Evolutionary conservation across 2,113 vertebrate species (phyloP).

Genomic region (Beaufortia kweichowensis): DNA sequence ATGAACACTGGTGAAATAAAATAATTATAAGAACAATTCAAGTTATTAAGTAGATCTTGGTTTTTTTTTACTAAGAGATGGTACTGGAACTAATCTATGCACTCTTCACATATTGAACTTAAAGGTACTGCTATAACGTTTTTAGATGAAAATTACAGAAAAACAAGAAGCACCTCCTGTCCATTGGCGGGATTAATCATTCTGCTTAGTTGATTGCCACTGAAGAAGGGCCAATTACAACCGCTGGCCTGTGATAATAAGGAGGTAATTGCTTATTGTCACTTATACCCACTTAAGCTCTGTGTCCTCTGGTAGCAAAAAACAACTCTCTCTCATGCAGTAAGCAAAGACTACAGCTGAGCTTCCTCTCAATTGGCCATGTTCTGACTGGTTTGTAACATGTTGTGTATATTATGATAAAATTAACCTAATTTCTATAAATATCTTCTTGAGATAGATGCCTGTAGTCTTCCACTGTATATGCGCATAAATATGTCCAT

Average conservation of each 20-base stretch:
- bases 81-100: too few relatives aligned
- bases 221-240: constrained; percentile 66
- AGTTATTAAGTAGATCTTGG: too few relatives aligned
- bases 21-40: too few relatives aligned
- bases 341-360: constrained; percentile 54
- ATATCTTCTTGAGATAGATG: constrained; percentile 12
- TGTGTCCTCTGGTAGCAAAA: constrained; percentile 54
- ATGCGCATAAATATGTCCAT: background rate
- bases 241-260: constrained; percentile 67
- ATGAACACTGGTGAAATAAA: too few relatives aligned
- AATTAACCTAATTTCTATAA: constrained; percentile 36
- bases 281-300: constrained; percentile 62
- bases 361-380: constrained; percentile 31
- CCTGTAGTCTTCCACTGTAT: background rate
- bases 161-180: constrained; percentile 22
- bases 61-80: too few relatives aligned
- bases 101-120: too few relatives aligned
- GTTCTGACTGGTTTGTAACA: background rate
- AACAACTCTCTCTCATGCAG: constrained; percentile 51
- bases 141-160: too few relatives aligned
- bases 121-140: too few relatives aligned
- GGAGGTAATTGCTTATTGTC: constrained; percentile 69
- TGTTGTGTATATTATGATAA: constrained; percentile 14
- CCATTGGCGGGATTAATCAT: constrained; percentile 37
- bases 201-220: constrained; percentile 39